phyloP scores from a whole-genome alignment of 2,888 invertebrate genomes.

The Ganaspis brasiliensis region DNA sequence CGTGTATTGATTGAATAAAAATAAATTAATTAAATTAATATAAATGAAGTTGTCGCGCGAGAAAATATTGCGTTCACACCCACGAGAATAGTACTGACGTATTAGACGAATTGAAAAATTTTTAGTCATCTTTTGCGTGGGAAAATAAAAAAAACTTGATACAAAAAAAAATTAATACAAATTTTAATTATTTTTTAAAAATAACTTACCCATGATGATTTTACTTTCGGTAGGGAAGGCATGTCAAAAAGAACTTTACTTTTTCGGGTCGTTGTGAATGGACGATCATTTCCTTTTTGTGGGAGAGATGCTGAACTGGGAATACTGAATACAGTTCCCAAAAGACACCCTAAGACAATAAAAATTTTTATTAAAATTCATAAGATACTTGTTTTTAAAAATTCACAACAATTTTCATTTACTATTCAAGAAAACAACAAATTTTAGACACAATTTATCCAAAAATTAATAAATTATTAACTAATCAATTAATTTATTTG shows the following conservation, averaged over 20 bases:
- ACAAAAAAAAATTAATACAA: no score
- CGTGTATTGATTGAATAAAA: no score
- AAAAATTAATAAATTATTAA: no score
- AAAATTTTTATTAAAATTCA: constrained; percentile 42
- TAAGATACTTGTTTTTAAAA: no score
- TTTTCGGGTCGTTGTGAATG: constrained; percentile 70
- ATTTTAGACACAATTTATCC: no score
- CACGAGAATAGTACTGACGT: constrained; percentile 3
- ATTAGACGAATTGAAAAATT: background rate
- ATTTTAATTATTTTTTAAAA: no score
- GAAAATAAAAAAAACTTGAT: background rate
- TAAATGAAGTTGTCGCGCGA: no score
- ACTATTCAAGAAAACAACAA: background rate
- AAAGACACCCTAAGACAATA: constrained; percentile 69
- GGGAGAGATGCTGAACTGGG: constrained; percentile 66
- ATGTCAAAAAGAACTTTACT: constrained; percentile 66
- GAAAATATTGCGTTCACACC: background rate
- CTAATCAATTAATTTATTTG: no score
- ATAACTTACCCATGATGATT: constrained; percentile 68
- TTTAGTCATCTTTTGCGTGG: background rate
- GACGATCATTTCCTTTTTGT: constrained; percentile 66
- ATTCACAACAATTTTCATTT: no score
- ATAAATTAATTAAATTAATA: no score
- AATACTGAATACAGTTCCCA: constrained; percentile 71
- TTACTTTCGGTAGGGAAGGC: constrained; percentile 63